Conservation (phyloP, 1,140 invertebrate species). For the Bombus vancouverensis region DNA sequence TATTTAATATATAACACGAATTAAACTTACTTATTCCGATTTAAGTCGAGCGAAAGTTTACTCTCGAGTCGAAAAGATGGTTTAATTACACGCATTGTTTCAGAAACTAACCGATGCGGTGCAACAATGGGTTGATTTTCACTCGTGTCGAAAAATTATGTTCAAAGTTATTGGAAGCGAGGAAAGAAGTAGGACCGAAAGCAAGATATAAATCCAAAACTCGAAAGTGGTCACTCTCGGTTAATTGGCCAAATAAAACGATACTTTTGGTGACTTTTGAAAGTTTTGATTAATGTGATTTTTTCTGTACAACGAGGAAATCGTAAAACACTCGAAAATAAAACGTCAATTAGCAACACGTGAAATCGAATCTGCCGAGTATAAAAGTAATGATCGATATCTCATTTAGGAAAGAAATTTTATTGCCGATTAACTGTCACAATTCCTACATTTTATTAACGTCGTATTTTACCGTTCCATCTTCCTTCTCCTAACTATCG, state of each 20-base stretch:
- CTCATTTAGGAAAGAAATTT: neutral
- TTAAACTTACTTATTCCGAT: neutral
- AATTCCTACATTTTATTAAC: neutral
- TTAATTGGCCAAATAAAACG: neutral
- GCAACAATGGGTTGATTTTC: too few relatives aligned
- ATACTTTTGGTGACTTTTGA: neutral
- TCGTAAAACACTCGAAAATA: neutral
- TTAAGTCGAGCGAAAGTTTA: too few relatives aligned
- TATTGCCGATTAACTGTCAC: neutral
- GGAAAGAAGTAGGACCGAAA: neutral
- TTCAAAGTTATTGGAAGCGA: neutral
- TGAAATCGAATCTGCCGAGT: neutral
- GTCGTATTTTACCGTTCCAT: slow-evolving; percentile 9
- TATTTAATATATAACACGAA: neutral
- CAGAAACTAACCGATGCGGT: too few relatives aligned
- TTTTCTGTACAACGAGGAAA: neutral
- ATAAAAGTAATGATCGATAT: neutral
- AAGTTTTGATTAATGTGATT: neutral
- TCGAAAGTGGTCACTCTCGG: neutral
- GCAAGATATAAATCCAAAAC: neutral
- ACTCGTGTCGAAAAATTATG: neutral
- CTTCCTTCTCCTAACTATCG: neutral
- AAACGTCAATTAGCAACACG: neutral
- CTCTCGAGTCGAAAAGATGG: too few relatives aligned
- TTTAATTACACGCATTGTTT: neutral